Percentiles rank a stretch among this genome's conserved stretches.
phyloP scores from a whole-genome alignment of 2,888 invertebrate species.

The Caenorhabditis becei region DNA sequence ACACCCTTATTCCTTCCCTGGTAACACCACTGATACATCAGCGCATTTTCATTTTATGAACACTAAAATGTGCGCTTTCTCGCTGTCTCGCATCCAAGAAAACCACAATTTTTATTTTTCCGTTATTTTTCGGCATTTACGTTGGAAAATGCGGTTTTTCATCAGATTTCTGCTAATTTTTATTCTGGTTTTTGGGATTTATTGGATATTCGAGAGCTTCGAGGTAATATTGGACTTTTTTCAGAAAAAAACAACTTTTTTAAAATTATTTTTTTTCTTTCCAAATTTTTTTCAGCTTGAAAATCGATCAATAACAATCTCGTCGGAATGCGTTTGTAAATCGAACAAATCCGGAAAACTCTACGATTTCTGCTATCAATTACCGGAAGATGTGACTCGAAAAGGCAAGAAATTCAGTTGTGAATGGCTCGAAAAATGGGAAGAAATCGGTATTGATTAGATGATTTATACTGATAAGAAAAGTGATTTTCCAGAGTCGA shows the following conservation, averaged over 20 bases:
- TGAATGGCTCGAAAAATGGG: slow-evolving; percentile 19
- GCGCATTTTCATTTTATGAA: neutral
- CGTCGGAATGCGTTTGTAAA: slow-evolving; percentile 28
- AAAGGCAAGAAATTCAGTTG: slow-evolving; percentile 26
- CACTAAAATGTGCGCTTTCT: neutral
- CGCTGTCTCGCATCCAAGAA: neutral
- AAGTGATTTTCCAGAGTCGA: neutral
- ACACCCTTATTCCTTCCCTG: too few relatives aligned
- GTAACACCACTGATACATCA: neutral
- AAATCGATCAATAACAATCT: too few relatives aligned
- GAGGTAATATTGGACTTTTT: too few relatives aligned
- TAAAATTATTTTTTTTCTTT: too few relatives aligned
- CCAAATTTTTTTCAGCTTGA: too few relatives aligned
- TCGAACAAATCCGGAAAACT: slow-evolving; percentile 38
- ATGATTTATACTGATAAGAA: too few relatives aligned
- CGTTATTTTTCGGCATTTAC: neutral
- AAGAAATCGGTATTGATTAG: slow-evolving; percentile 1
- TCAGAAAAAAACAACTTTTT: too few relatives aligned
- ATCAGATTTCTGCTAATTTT: too few relatives aligned
- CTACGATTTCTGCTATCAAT: slow-evolving; percentile 48
- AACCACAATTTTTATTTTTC: too few relatives aligned
- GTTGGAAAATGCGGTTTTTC: too few relatives aligned
- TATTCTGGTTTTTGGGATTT: too few relatives aligned
- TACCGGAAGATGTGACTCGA: slow-evolving; percentile 27
- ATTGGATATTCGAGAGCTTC: too few relatives aligned